Evolutionary conservation across 2,888 invertebrate genomes (phyloP).

Genomic region (Rotaria socialis): DNA sequence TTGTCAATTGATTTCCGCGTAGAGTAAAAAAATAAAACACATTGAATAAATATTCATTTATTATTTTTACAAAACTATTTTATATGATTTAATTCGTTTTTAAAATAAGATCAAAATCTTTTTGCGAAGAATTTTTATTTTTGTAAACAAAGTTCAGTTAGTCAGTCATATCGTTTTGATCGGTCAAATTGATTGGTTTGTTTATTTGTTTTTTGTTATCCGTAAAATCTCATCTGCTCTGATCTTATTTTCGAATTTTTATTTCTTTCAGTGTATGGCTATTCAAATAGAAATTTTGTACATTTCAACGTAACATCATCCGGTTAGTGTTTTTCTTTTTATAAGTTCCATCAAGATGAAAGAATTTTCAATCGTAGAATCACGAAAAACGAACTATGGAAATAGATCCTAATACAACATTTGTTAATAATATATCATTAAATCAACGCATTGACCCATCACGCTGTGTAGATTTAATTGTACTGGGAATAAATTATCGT

Average conservation of each 20-base stretch:
- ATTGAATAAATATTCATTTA: neutral
- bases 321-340: neutral
- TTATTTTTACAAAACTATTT: neutral
- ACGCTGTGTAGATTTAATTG: slow-evolving; percentile 73
- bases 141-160: slow-evolving; percentile 18
- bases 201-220: slow-evolving; percentile 21
- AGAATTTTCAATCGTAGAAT: neutral
- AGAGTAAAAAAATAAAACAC: too few species aligned
- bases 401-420: neutral
- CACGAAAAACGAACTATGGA: neutral
- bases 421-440: neutral
- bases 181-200: slow-evolving; percentile 23
- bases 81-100: neutral
- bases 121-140: neutral
- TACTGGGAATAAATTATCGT: slow-evolving; percentile 93
- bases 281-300: neutral
- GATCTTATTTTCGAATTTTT: neutral
- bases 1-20: neutral
- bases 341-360: neutral
- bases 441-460: neutral
- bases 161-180: neutral
- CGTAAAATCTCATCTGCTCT: neutral
- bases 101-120: neutral
- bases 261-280: slow-evolving; percentile 19
- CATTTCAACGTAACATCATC: neutral